These are phyloP conservation scores for Geotrupes spiniger DNA, from an alignment of 2,888 invertebrate species.

Conservation along the genomic window DNA sequence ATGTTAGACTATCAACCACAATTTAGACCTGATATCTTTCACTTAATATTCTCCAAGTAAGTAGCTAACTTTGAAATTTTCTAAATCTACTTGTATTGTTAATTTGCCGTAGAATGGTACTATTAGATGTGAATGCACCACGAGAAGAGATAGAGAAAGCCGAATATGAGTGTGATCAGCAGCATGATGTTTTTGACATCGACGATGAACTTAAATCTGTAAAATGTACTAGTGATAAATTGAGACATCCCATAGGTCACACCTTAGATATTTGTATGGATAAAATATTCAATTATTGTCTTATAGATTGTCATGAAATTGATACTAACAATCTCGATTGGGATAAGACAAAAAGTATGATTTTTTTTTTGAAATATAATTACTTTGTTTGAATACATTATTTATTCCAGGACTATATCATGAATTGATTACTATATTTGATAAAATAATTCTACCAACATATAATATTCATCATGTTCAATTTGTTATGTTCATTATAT, in stretches of 20 bases:
- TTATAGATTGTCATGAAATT: conserved; percentile 56
- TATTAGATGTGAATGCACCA: conserved; percentile 72
- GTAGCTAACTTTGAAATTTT: conserved; percentile 31
- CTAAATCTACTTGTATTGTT: conserved; percentile 2
- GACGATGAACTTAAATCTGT: conserved; percentile 27
- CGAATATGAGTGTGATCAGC: conserved; percentile 45
- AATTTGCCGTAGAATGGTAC: conserved; percentile 66
- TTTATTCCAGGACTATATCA: conserved; percentile 52
- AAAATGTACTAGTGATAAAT: not conserved
- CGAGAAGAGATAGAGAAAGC: conserved; percentile 53
- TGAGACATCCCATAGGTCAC: conserved; percentile 56
- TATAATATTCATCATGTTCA: conserved; percentile 79
- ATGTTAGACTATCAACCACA: conserved; percentile 72
- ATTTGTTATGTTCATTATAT: conserved; percentile 71
- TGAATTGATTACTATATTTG: conserved; percentile 68
- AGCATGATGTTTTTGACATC: conserved; percentile 26
- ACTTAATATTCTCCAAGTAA: conserved; percentile 75
- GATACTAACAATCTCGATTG: conserved; percentile 52
- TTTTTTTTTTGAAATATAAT: conserved; percentile 1
- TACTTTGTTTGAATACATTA: conserved; percentile 1
- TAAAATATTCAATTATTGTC: conserved; percentile 67
- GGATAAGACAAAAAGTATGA: conserved; percentile 56
- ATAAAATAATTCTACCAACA: conserved; percentile 77
- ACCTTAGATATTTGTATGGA: conserved; percentile 77
- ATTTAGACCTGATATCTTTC: conserved; percentile 66